Evolutionary conservation across 2,113 vertebrate species (phyloP), one percentile per base, ranked within the genome.

Genomic region (Malurus melanocephalus): DNA sequence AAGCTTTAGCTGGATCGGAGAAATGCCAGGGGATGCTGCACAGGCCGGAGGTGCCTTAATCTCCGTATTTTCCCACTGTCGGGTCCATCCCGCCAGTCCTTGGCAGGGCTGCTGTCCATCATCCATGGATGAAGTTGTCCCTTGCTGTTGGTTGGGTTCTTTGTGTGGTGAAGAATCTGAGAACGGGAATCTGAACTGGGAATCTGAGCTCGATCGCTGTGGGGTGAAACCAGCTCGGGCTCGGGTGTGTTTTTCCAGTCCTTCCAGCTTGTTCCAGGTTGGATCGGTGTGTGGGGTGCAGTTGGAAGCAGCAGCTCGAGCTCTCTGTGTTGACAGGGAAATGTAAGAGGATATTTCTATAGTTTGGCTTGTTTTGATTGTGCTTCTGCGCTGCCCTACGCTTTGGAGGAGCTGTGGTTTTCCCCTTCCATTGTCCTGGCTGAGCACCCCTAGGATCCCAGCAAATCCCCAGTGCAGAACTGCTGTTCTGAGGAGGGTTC

Each of bases 41-140:
- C 55, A 11, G 11, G 35, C 71, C 9, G 1, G 2, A 7, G 1
- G 22, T 7, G 32, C 45, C 3, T 11, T 5, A 3, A 7, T 7
- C 7, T 23, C n/a, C 6, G 0, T 1, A 0, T 43, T 20, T n/a
- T 4, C 38, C 61, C 1, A 0, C 0, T 40, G 5, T 13, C 11
- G 33, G 10, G 11, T 48, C 40, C 3, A 0, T 33, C n/a, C 26
- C 56, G 52, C 12, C 0, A 1, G 9, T 3, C 18, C n/a, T 15
- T 1, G 1, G 10, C 16, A 2, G 35, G 10, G 38, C 21, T 14
- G n/a, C 30, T 18, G 32, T 7, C 21, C 2, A 2, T 16, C 7
- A 2, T 7, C 64, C 64, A 0, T 0, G 4, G 24, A 1, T 1
- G 1, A 6, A 7, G 8, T 27, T 13, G 5, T 24, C 14, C 0